A percentile compares a stretch with the other conserved stretches of the same genome.
phyloP scores from a whole-genome alignment of 2,797 vertebrate species.

The Spondyliosoma cantharus region DNA sequence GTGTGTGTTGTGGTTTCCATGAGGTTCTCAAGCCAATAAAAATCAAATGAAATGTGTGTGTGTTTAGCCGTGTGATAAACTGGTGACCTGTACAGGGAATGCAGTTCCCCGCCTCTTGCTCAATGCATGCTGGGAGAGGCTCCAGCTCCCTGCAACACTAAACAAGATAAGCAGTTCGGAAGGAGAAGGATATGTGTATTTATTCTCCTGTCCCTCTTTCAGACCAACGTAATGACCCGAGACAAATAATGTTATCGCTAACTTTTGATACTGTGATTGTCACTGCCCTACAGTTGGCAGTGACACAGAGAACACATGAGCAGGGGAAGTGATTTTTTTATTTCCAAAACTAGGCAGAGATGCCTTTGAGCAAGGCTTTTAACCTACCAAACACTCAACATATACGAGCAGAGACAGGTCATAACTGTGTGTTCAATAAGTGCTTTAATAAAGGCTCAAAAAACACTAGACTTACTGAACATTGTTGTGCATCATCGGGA shows the following conservation, averaged over 20 bases:
- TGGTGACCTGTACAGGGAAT: slow-evolving; percentile 6
- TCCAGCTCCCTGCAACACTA: not conserved
- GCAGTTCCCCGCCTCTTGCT: not conserved
- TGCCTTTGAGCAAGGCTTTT: slow-evolving; percentile 8
- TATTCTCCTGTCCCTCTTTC: not conserved
- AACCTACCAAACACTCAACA: not conserved
- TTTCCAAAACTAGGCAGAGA: slow-evolving; percentile 4
- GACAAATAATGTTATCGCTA: not conserved
- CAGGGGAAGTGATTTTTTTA: not conserved
- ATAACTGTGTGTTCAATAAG: slow-evolving; percentile 16
- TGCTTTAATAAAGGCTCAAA: slow-evolving; percentile 21
- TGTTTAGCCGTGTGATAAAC: slow-evolving; percentile 41
- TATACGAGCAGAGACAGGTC: not conserved
- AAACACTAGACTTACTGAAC: slow-evolving; percentile 13
- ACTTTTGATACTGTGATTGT: not conserved
- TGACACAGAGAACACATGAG: slow-evolving; percentile 4
- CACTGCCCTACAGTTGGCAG: not conserved
- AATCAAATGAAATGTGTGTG: slow-evolving; percentile 26
- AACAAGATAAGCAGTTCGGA: slow-evolving; percentile 2
- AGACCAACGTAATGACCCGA: not conserved
- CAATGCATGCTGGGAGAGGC: slow-evolving; percentile 16
- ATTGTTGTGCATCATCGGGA: slow-evolving; percentile 23
- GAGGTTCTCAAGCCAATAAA: slow-evolving; percentile 35
- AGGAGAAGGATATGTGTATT: slow-evolving; percentile 1
- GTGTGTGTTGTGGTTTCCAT: slow-evolving; percentile 52